Evolutionary conservation across 2,797 vertebrate genomes (phyloP), one percentile per base, ranked within the genome.

Genomic region (Numenius phaeopus): DNA sequence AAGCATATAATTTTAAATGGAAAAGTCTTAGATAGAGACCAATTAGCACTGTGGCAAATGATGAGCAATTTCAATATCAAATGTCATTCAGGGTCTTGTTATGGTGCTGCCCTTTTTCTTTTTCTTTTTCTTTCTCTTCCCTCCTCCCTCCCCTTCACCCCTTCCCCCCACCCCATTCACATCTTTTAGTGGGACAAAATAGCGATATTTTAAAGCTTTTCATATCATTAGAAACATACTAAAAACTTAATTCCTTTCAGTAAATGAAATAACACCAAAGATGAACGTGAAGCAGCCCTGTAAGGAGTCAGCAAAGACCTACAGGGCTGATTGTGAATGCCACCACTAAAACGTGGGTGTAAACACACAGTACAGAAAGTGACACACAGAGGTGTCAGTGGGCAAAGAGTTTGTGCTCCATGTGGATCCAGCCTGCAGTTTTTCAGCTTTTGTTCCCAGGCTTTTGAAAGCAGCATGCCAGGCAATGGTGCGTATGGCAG

Each of bases 31-130:
- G 46, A 59, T 76, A 72, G 59, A 94, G 27, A 76, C 11, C 58
- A 96, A 79, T 97, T 96, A 96, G 50, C 30, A 90, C 46, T 26
- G 57, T 65, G 24, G 52, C 17, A 96, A 96, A 90, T 76, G 22
- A 90, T 55, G 64, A 91, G 39, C 39, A 93, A 83, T 96, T 97
- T 96, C 58, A 73, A 44, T 77, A 83, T 95, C 58, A 97, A 92
- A 86, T 90, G 40, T 23, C 54, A 91, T 80, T 77, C 65, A 87
- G 17, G 7, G 26, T 78, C 83, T 52, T 21, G 17, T 83, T 76
- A 77, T 49, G 18, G 52, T 5, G 3, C 2, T 75, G 14, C 13
- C 16, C 2, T 34, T 84, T 64, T 34, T 16, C 18, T 49, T 27
- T n/a, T 50, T 14, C 3, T 40, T 42, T 65, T n/a, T 15, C 7